Percentiles rank a stretch among this genome's conserved stretches.
Evolutionary conservation across 2,888 invertebrate genomes (phyloP).

Genomic region (Rhagophthalmus giganteus): DNA sequence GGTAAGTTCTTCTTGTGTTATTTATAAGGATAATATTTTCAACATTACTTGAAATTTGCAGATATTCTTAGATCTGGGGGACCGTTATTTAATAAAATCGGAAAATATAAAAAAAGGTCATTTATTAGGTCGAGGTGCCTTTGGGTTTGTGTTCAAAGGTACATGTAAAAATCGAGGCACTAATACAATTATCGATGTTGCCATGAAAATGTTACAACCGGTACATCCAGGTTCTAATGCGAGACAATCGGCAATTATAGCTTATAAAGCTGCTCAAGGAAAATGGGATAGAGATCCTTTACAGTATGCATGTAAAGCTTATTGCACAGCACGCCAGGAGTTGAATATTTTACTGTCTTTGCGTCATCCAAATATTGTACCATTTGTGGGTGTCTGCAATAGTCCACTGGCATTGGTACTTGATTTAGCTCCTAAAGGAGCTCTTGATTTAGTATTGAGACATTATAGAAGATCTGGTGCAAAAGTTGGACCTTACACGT

Average conservation of each 20-base stretch:
- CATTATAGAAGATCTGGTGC: conserved; percentile 84
- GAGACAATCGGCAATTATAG: conserved; percentile 63
- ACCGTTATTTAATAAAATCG: conserved; percentile 77
- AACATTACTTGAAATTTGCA: too few species aligned
- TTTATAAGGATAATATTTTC: not conserved
- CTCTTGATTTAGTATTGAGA: conserved; percentile 81
- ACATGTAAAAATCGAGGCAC: conserved; percentile 65
- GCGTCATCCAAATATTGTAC: conserved; percentile 89
- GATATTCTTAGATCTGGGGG: conserved; percentile 87
- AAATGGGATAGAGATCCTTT: conserved; percentile 94
- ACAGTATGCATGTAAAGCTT: conserved; percentile 93
- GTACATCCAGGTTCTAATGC: conserved; percentile 81
- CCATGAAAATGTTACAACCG: conserved; percentile 95
- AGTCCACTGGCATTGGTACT: conserved; percentile 87
- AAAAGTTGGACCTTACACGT: conserved; percentile 75
- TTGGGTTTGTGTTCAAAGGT: conserved; percentile 94
- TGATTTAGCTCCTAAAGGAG: conserved; percentile 90
- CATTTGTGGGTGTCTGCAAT: conserved; percentile 86
- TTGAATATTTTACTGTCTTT: conserved; percentile 83
- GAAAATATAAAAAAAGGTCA: conserved; percentile 78
- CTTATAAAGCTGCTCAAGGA: conserved; percentile 62
- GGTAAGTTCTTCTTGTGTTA: conserved; percentile 55
- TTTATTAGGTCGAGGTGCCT: conserved; percentile 92
- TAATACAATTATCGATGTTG: conserved; percentile 69
- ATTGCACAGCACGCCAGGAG: conserved; percentile 95